Evolutionary conservation across 2,113 vertebrate genomes (phyloP).

Genomic region (Bettongia penicillata): DNA sequence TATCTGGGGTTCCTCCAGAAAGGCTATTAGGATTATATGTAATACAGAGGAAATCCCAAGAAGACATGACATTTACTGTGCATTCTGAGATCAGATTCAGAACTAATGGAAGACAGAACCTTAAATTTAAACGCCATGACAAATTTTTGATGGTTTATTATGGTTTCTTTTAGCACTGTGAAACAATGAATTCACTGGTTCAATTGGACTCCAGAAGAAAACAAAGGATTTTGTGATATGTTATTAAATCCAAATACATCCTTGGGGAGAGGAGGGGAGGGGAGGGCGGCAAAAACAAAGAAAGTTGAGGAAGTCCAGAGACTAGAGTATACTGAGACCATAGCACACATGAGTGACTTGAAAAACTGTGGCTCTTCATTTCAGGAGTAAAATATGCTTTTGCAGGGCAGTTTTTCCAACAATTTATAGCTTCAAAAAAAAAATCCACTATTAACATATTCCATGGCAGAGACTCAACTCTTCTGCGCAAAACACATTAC

Average conservation of each 20-base stretch:
- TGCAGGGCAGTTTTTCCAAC: conserved; percentile 56
- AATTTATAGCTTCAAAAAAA: conserved; percentile 38
- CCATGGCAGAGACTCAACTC: neutral
- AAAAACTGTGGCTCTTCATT: conserved; percentile 45
- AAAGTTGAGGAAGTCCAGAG: neutral
- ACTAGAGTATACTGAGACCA: conserved; percentile 19
- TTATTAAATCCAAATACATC: conserved; percentile 42
- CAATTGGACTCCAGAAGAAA: conserved; percentile 18
- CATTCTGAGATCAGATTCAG: conserved; percentile 5
- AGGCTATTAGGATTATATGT: neutral
- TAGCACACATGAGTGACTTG: neutral
- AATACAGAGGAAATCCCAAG: conserved; percentile 33
- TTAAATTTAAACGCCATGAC: conserved; percentile 38
- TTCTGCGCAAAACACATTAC: neutral
- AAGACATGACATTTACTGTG: conserved; percentile 39
- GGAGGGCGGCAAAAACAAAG: conserved; percentile 11
- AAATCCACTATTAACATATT: neutral
- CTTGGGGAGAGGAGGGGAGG: conserved; percentile 7
- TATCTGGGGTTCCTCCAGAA: conserved; percentile 15
- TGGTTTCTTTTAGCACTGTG: conserved; percentile 47
- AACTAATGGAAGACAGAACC: conserved; percentile 3
- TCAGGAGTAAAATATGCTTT: conserved; percentile 58
- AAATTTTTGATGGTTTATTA: neutral
- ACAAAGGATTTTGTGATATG: neutral
- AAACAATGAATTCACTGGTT: neutral